phyloP scores from a whole-genome alignment of 2,113 vertebrate genomes.

The Piaya cayana region DNA sequence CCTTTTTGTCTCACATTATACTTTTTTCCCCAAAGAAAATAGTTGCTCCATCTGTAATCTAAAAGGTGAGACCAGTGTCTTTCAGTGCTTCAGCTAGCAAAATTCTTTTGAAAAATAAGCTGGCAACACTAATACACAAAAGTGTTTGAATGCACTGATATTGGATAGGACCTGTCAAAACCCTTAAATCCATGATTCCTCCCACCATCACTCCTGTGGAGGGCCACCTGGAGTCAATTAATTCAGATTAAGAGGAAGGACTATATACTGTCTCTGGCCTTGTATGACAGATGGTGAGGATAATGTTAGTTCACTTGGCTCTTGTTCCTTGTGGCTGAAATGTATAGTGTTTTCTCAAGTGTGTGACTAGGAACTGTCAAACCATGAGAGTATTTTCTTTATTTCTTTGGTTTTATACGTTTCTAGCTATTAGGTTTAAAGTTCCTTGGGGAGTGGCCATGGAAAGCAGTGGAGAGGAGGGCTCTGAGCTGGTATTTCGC shows the following conservation, averaged over 20 bases:
- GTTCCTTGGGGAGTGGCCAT: neutral
- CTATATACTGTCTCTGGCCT: neutral
- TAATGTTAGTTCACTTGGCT: neutral
- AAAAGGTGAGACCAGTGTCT: neutral
- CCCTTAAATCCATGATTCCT: neutral
- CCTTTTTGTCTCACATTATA: neutral
- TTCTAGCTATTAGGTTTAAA: neutral
- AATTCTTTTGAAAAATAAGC: neutral
- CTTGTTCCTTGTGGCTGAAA: neutral
- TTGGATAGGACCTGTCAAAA: neutral
- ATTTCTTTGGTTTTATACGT: neutral
- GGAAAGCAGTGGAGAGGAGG: neutral
- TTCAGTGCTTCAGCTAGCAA: neutral
- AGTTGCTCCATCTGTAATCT: neutral
- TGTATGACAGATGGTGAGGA: neutral
- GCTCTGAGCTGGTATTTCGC: neutral
- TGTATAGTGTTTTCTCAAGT: neutral
- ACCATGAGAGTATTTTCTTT: neutral
- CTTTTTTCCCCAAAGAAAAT: neutral
- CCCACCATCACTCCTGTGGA: neutral
- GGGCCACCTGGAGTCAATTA: slow-evolving; percentile 21
- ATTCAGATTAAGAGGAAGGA: neutral
- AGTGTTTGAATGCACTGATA: neutral
- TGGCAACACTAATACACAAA: neutral
- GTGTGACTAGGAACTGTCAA: neutral